A percentile compares a stretch with the other conserved stretches of the same genome.
These are phyloP conservation scores for Tribolium madens DNA, from an alignment of 1,140 invertebrate genomes.

Conservation along the genomic window DNA sequence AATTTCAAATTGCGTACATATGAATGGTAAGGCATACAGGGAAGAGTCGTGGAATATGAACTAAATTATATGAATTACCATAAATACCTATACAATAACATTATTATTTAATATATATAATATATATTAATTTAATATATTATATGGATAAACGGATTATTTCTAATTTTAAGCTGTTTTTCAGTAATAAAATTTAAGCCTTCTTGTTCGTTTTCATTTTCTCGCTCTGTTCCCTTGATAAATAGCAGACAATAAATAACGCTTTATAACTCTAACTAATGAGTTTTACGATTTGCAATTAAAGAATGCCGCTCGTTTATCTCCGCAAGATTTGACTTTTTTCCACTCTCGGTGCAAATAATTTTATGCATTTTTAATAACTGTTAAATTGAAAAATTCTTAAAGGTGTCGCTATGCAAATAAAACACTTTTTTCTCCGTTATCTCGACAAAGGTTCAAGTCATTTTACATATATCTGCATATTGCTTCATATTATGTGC, in stretches of 20 bases:
- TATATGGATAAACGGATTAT: neutral
- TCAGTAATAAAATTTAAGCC: neutral
- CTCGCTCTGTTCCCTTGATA: neutral
- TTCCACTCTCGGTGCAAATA: neutral
- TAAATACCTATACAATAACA: too few species aligned
- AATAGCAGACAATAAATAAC: neutral
- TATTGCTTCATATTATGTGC: slow-evolving; percentile 29
- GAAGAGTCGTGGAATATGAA: too few species aligned
- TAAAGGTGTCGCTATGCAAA: slow-evolving; percentile 4
- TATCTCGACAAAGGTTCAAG: neutral
- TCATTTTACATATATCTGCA: slow-evolving; percentile 32
- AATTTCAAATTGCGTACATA: too few species aligned
- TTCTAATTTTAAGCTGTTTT: neutral
- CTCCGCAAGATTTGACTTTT: neutral
- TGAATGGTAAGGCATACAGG: too few species aligned
- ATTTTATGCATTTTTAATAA: slow-evolving; percentile 9
- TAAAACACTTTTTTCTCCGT: slow-evolving; percentile 6
- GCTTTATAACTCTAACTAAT: neutral
- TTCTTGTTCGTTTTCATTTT: neutral
- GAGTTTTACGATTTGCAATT: neutral
- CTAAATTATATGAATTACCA: too few species aligned
- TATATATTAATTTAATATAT: too few species aligned
- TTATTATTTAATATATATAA: too few species aligned
- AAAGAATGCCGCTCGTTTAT: neutral
- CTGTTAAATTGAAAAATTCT: slow-evolving; percentile 22